These are phyloP conservation scores for Turdus rufiventris DNA, from an alignment of 2,113 vertebrate genomes.

Conservation along the genomic window DNA sequence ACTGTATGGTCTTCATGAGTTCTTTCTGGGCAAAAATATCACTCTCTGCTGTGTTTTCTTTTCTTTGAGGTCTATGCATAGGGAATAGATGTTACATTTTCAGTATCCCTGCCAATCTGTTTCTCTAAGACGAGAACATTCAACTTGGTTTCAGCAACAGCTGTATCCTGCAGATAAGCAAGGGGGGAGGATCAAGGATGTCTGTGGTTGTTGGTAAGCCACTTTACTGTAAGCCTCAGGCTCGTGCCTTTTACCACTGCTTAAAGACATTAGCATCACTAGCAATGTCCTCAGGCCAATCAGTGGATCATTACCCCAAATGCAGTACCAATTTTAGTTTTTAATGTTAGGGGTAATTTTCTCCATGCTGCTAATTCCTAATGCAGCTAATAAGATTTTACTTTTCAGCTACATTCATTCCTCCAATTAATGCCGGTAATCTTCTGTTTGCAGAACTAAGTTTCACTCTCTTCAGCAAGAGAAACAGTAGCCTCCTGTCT, in stretches of 20 bases:
- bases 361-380: background rate
- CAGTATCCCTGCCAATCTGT: background rate
- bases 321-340: background rate
- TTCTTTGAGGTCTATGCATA: background rate
- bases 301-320: slow-evolving; percentile 13
- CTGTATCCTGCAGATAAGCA: slow-evolving; percentile 26
- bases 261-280: background rate
- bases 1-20: background rate
- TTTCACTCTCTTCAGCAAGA: background rate
- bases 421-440: slow-evolving; percentile 20
- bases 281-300: background rate
- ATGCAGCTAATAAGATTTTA: slow-evolving; percentile 30
- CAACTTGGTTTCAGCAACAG: slow-evolving; percentile 16
- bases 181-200: background rate
- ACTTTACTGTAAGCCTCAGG: background rate
- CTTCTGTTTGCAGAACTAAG: background rate
- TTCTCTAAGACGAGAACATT: background rate
- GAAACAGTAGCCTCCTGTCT: background rate
- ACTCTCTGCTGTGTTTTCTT: background rate
- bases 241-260: background rate
- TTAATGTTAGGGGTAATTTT: background rate
- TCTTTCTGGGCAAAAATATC: slow-evolving; percentile 9
- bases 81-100: background rate
- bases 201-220: background rate
- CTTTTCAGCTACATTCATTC: slow-evolving; percentile 3